Conservation (phyloP, 2,113 vertebrate genomes). For the Myrmecophaga tridactyla region DNA sequence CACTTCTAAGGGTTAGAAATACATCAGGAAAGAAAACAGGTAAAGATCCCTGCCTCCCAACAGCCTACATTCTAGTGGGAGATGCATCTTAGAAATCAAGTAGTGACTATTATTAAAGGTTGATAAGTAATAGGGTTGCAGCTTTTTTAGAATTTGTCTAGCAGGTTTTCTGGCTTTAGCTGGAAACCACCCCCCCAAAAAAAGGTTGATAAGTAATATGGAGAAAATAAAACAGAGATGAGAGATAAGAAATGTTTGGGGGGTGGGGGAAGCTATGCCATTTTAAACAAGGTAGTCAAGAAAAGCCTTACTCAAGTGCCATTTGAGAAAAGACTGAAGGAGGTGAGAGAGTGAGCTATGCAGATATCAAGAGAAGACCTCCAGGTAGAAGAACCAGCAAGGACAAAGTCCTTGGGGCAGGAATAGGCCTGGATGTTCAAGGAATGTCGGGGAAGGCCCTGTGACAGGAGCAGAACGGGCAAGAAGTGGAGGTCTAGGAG, state of each 20-base stretch:
- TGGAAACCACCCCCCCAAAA: no score
- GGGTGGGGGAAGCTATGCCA: fast-evolving
- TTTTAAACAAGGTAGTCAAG: neutral
- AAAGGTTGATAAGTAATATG: neutral
- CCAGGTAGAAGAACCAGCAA: neutral
- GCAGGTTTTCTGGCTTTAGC: no score
- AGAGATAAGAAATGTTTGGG: neutral
- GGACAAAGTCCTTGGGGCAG: neutral
- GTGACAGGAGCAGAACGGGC: neutral
- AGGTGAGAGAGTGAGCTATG: fast-evolving
- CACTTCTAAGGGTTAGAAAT: neutral
- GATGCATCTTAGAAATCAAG: neutral
- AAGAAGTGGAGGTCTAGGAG: neutral
- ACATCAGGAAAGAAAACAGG: neutral
- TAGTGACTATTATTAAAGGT: neutral
- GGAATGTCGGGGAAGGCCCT: neutral
- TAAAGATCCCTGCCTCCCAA: neutral
- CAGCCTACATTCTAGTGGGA: neutral
- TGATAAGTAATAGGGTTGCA: neutral
- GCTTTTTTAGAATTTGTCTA: no score
- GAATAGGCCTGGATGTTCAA: neutral
- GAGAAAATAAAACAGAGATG: neutral
- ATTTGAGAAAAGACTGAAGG: neutral
- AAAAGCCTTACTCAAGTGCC: neutral
- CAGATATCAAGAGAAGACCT: neutral